Percentiles rank a stretch among this genome's conserved stretches.
Conservation (phyloP, 2,888 invertebrate species). For the Plagiodera versicolora region DNA sequence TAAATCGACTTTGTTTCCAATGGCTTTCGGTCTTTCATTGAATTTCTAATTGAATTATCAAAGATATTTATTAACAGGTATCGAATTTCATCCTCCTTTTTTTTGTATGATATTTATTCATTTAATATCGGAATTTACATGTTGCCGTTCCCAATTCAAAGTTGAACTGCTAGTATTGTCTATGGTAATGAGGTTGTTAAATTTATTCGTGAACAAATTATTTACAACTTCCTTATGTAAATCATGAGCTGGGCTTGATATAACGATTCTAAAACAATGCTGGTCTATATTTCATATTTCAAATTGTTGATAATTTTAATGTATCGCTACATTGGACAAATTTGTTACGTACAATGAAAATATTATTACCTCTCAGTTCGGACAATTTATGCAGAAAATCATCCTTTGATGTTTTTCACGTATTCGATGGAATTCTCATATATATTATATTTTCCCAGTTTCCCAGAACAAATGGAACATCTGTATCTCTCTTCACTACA, state of each 20-base stretch:
- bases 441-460: neutral
- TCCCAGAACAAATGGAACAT: neutral
- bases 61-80: too few relatives aligned
- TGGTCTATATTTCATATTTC: neutral
- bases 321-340: neutral
- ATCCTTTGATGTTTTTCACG: too few relatives aligned
- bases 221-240: slow-evolving; percentile 26
- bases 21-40: too few relatives aligned
- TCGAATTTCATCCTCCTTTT: neutral
- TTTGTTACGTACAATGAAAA: too few relatives aligned
- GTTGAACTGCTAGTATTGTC: slow-evolving; percentile 17
- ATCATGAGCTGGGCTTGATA: slow-evolving; percentile 10
- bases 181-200: slow-evolving; percentile 21
- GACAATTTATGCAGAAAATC: too few relatives aligned
- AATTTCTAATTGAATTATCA: too few relatives aligned
- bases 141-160: slow-evolving; percentile 16
- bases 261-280: slow-evolving; percentile 9
- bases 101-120: slow-evolving; percentile 1
- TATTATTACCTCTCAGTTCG: too few relatives aligned
- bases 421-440: neutral
- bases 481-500: too few relatives aligned
- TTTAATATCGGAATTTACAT: neutral
- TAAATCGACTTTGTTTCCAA: too few relatives aligned
- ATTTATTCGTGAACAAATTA: slow-evolving; percentile 21
- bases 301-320: neutral